Evolutionary conservation across 1,140 invertebrate genomes (phyloP).

Genomic region (Hypothenemus hampei): DNA sequence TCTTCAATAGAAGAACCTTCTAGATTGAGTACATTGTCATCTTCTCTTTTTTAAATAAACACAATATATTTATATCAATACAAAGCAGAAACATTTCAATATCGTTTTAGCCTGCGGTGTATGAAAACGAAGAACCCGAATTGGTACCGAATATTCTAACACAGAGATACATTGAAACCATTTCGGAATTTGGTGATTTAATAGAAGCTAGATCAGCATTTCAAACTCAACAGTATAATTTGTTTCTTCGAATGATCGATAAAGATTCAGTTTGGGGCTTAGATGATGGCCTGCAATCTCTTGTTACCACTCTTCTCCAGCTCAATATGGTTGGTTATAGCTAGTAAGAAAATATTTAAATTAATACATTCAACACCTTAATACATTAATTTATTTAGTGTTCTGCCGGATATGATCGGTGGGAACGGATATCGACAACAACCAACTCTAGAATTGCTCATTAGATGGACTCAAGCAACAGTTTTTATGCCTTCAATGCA

Average conservation of each 20-base stretch:
- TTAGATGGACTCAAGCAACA: conserved; percentile 85
- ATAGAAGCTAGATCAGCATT: conserved; percentile 67
- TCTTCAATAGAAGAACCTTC: no score
- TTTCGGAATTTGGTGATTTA: conserved; percentile 58
- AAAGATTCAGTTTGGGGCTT: conserved; percentile 75
- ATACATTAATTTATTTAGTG: conserved; percentile 37
- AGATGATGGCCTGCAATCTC: conserved; percentile 70
- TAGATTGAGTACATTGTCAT: no score
- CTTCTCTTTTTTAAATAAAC: no score
- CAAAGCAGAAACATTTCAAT: background rate
- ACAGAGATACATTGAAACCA: conserved; percentile 59
- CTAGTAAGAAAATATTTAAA: conserved; percentile 46
- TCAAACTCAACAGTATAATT: conserved; percentile 68
- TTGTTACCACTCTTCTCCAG: conserved; percentile 75
- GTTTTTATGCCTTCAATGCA: conserved; percentile 84
- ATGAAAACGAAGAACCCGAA: conserved; percentile 45
- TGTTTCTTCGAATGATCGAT: conserved; percentile 86
- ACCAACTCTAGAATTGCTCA: conserved; percentile 75
- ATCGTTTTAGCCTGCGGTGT: conserved; percentile 20
- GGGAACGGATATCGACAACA: conserved; percentile 71
- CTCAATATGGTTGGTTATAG: conserved; percentile 82
- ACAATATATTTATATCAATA: no score
- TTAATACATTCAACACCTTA: background rate
- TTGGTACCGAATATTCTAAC: conserved; percentile 61
- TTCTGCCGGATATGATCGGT: conserved; percentile 89